Evolutionary conservation across 2,888 invertebrate species (phyloP), one percentile per base, ranked within the genome.

Genomic region (Ptychoptera albimana): DNA sequence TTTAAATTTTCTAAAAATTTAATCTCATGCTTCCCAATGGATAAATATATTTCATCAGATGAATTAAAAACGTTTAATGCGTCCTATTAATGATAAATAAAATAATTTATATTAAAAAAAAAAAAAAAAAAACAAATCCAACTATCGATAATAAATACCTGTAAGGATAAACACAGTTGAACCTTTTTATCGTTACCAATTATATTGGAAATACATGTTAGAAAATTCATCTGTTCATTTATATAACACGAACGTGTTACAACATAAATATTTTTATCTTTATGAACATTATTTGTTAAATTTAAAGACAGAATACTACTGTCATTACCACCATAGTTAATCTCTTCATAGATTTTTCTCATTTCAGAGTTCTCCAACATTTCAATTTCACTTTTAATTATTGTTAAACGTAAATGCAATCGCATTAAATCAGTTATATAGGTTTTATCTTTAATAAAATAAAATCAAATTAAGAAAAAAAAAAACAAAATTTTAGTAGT

Each of bases 341-440:
- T 42, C 35, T 58, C 56, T 39, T 59, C 58, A 45, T 58, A 63
- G 35, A 73, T 66, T n/a, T 66, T 64, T 42, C 75, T 60, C 60
- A 75, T 66, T 16, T 69, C 59, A 1, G 75, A 73, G 60, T 75
- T 74, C 53, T 76, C 75, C 1, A 75, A 55, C 13, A 75, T 63
- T 48, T 74, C 74, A 49, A 77, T 66, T 51, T 76, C 74, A 34
- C 64, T 68, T 48, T 70, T 71, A 34, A 77, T 75, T 54, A 73
- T 70, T 32, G 68, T 61, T 46, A 76, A 53, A 5, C 73, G 63
- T 31, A 75, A 61, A 52, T 75, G 72, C 1, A 74, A 57, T 47
- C 71, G 67, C 64, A 74, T 67, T 2, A 75, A 54, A 45, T 63
- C 65, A 39, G 70, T 67, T 1, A 72, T 60, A 55, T 52, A 59